phyloP scores from a whole-genome alignment of 1,140 invertebrate genomes.

The Melanaphis sacchari region DNA sequence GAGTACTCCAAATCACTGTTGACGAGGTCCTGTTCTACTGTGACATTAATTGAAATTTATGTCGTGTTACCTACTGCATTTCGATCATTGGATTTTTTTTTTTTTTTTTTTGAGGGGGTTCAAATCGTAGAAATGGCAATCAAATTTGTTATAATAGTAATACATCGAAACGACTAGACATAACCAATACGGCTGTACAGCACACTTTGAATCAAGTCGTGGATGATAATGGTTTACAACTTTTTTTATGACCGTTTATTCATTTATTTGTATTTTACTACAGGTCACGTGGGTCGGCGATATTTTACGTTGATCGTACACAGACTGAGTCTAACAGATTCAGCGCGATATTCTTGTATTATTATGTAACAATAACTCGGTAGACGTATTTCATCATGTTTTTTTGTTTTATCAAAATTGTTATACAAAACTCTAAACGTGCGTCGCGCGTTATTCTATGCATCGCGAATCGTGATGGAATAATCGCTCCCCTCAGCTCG shows the following conservation, averaged over 20 bases:
- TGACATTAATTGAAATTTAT: background rate
- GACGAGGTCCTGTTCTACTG: background rate
- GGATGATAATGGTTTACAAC: background rate
- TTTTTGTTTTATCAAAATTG: background rate
- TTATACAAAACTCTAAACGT: background rate
- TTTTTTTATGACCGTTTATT: conserved; percentile 22
- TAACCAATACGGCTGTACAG: background rate
- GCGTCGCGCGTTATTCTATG: background rate
- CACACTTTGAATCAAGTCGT: background rate
- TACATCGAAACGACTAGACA: background rate
- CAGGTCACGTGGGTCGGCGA: background rate
- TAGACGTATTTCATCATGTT: background rate
- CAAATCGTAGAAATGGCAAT: background rate
- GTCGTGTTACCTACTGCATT: background rate
- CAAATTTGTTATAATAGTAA: background rate
- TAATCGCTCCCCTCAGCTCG: background rate
- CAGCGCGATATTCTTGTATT: background rate
- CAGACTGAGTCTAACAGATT: background rate
- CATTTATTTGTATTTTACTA: background rate
- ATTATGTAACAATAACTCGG: background rate
- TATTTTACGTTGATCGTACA: background rate
- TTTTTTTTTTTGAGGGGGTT: too few species aligned
- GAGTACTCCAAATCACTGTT: background rate
- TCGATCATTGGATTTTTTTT: background rate
- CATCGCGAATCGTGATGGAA: background rate